phyloP scores from a whole-genome alignment of 1,140 invertebrate genomes.

The Hylyphantes graminicola region DNA sequence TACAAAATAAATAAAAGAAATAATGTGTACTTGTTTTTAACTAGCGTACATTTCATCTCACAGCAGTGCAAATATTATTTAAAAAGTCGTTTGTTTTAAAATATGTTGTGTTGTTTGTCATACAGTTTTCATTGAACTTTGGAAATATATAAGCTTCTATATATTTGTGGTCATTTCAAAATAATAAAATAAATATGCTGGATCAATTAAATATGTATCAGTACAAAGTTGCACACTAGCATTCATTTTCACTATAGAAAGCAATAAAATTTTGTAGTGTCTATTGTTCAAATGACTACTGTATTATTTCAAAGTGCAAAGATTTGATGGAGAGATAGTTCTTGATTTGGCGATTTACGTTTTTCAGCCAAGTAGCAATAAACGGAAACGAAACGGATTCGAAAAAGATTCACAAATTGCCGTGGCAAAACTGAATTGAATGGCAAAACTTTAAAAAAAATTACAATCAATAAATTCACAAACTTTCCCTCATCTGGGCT shows the following conservation, averaged over 20 bases:
- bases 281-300: conserved; percentile 22
- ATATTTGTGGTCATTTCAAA: neutral
- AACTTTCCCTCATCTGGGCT: too few species aligned
- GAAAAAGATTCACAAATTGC: too few species aligned
- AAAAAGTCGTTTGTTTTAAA: neutral
- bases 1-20: too few species aligned
- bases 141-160: neutral
- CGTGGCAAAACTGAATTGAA: too few species aligned
- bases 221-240: conserved; percentile 12
- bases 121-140: neutral
- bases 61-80: conserved; percentile 9
- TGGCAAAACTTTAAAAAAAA: too few species aligned
- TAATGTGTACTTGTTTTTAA: neutral
- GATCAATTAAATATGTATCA: neutral
- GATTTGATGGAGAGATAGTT: too few species aligned
- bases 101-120: neutral
- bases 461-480: too few species aligned
- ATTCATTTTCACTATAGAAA: conserved; percentile 33
- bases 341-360: too few species aligned
- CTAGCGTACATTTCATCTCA: neutral
- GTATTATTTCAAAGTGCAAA: neutral
- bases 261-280: conserved; percentile 49
- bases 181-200: neutral
- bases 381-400: too few species aligned
- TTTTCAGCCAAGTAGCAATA: too few species aligned